Conservation (phyloP, 2,113 vertebrate genomes). For the Herpetotheres cachinnans region DNA sequence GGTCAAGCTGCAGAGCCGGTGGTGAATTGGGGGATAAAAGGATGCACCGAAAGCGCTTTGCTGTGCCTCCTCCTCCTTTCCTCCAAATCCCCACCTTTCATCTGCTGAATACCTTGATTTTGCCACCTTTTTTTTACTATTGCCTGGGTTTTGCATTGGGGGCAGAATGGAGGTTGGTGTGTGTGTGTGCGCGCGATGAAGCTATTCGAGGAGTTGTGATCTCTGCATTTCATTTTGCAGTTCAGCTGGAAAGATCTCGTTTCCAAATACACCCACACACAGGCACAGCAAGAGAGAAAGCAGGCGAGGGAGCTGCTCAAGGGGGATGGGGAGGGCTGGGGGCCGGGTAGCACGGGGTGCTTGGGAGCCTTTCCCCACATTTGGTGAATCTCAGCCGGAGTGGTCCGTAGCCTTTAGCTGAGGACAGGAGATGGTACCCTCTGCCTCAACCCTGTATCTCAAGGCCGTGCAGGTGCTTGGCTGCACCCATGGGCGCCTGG, state of each 20-base stretch:
- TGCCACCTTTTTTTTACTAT: not conserved
- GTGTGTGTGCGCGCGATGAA: not conserved
- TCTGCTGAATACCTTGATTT: not conserved
- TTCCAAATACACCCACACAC: slow-evolving; percentile 78
- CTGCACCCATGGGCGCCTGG: not conserved
- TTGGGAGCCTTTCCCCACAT: not conserved
- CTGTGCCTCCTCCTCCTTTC: not conserved
- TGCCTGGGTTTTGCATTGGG: not conserved
- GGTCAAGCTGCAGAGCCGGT: not conserved
- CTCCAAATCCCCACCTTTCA: not conserved
- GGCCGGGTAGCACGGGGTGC: not conserved
- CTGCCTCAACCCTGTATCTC: not conserved
- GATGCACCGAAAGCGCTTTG: not conserved
- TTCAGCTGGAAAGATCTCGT: slow-evolving; percentile 75
- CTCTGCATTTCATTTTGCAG: slow-evolving; percentile 71
- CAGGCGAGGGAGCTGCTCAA: not conserved
- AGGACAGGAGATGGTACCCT: not conserved
- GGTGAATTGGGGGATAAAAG: not conserved
- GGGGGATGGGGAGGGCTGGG: slow-evolving; percentile 4
- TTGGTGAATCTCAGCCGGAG: not conserved
- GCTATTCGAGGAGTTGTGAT: slow-evolving; percentile 70
- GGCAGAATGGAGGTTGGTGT: not conserved
- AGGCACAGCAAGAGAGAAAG: slow-evolving; percentile 48
- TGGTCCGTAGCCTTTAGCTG: not conserved
- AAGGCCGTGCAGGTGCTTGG: not conserved